Conservation (phyloP, 2,888 invertebrate genomes). For the Parnassius apollo region DNA sequence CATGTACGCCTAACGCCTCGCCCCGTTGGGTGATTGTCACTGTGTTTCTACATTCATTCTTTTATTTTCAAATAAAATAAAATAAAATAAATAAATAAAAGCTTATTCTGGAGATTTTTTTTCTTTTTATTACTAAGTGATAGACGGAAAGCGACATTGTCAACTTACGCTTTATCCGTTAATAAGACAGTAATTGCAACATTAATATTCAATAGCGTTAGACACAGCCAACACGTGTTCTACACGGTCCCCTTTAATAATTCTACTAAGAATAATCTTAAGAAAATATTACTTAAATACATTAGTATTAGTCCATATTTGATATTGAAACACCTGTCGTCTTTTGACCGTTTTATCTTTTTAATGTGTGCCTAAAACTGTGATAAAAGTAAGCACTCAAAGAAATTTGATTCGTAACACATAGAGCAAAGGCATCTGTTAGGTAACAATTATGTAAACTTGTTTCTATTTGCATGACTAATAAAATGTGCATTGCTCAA, state of each 20-base stretch:
- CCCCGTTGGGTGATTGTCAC: too few relatives aligned
- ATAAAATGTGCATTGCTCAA: slow-evolving; percentile 3
- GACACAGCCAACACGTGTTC: not conserved
- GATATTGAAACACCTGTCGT: slow-evolving; percentile 22
- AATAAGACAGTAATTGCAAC: slow-evolving; percentile 11
- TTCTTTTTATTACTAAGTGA: slow-evolving; percentile 6
- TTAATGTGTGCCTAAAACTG: slow-evolving; percentile 18
- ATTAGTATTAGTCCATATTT: slow-evolving; percentile 22
- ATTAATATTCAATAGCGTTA: slow-evolving; percentile 26
- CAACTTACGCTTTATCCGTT: slow-evolving; percentile 2
- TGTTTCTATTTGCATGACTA: slow-evolving; percentile 10
- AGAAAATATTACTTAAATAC: slow-evolving; percentile 21
- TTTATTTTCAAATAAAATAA: too few relatives aligned
- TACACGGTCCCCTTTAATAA: not conserved
- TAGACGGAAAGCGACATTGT: slow-evolving; percentile 16
- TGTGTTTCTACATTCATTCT: too few relatives aligned
- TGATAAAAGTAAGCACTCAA: slow-evolving; percentile 13
- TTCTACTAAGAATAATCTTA: slow-evolving; percentile 8
- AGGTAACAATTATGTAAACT: slow-evolving; percentile 13
- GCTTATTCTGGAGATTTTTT: too few relatives aligned
- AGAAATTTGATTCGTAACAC: slow-evolving; percentile 8
- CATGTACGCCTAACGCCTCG: too few relatives aligned
- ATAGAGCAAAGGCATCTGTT: slow-evolving; percentile 9
- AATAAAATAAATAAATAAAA: too few relatives aligned
- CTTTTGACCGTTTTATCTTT: slow-evolving; percentile 19